Evolutionary conservation across 2,797 vertebrate genomes (phyloP), one percentile per base, ranked within the genome.

Genomic region (Cyclopterus lumpus): DNA sequence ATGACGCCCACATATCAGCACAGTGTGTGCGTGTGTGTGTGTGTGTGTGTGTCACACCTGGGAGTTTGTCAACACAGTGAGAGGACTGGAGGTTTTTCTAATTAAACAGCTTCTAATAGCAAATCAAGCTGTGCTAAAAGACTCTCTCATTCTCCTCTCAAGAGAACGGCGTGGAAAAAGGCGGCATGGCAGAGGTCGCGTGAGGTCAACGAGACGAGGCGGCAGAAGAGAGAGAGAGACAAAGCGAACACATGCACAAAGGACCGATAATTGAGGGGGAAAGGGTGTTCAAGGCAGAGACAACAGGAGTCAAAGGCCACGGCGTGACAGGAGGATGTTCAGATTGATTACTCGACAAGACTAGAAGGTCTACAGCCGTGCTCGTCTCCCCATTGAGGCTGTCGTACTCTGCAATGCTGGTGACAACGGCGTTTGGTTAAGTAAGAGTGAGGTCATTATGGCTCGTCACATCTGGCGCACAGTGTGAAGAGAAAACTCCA

Each of bases 61-160:
- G 84, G 69, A 75, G 75, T 72, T 55, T 49, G 57, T 81, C 66
- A 53, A 66, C 57, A 66, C 36, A 2, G 15, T 55, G 26, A 28
- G 67, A 67, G 14, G 8, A 38, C 22, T n/a, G 26, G 46, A 71
- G 38, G 44, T 67, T 60, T 67, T 61, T 60, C 64, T 60, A 64
- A 82, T 71, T 46, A 74, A 73, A 79, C 38, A 10, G 44, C 40
- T 55, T 73, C 51, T 59, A 42, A 57, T 66, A 59, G 32, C n/a
- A 55, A 67, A 42, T 28, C 71, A 48, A 62, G 60, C 49, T 61
- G 62, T n/a, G 71, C 53, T 28, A 24, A 32, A 68, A 76, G 46
- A 72, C 44, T 64, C 44, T 61, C 58, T 57, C 44, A 57, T 67
- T 67, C 12, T 53, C 5, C 59, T 38, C 67, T 62, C 18, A 51